These are phyloP conservation scores for Mormoops blainvillei DNA, from an alignment of 2,113 vertebrate genomes.

Conservation along the genomic window DNA sequence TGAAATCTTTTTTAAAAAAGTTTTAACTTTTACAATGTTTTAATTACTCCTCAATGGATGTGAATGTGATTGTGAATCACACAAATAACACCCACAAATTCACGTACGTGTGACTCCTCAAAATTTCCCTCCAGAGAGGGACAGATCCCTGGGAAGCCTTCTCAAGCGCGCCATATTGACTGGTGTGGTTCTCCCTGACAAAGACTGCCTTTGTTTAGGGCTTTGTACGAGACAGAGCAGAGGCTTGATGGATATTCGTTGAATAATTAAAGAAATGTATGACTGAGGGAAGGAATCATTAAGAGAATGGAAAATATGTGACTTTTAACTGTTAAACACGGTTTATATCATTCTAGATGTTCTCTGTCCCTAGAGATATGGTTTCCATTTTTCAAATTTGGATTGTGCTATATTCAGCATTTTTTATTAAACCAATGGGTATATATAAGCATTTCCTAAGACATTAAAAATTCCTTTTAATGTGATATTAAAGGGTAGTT, in stretches of 20 bases:
- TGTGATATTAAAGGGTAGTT: not conserved
- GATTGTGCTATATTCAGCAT: not conserved
- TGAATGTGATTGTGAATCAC: not conserved
- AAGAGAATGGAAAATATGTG: not conserved
- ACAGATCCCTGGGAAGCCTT: not conserved
- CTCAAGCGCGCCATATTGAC: not conserved
- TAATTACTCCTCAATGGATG: not conserved
- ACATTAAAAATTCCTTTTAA: not conserved
- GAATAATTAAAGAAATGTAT: not conserved
- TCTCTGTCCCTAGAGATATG: not conserved
- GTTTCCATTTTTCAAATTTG: not conserved
- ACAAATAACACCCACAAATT: not conserved
- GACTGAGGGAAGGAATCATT: not conserved
- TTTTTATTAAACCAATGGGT: not conserved
- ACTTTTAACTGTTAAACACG: not conserved
- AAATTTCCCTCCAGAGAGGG: not conserved
- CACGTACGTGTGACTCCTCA: not conserved
- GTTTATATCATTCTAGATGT: not conserved
- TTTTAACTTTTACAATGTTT: not conserved
- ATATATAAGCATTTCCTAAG: not conserved
- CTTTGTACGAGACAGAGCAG: not conserved
- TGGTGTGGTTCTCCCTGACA: no score
- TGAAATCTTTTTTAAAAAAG: not conserved
- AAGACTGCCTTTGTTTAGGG: no score
- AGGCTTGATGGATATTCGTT: not conserved